These are phyloP conservation scores for Lasiommata megera DNA, from an alignment of 2,888 invertebrate species.

Conservation along the genomic window DNA sequence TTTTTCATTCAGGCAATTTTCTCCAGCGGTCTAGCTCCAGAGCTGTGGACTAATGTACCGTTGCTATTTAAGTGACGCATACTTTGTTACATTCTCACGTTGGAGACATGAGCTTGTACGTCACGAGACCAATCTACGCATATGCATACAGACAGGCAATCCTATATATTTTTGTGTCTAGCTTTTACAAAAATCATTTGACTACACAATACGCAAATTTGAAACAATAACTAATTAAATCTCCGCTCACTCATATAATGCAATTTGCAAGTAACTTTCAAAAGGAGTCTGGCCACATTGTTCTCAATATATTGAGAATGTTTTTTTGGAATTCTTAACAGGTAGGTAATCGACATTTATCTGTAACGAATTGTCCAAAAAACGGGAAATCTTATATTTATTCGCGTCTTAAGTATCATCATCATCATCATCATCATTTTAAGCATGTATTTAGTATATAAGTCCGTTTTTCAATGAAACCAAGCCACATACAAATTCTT, in stretches of 20 bases:
- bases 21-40: constrained; percentile 24
- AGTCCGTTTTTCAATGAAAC: too few relatives aligned
- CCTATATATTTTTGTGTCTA: too few relatives aligned
- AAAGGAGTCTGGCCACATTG: constrained; percentile 25
- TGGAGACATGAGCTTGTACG: neutral
- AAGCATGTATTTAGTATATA: too few relatives aligned
- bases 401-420: too few relatives aligned
- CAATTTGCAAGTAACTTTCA: constrained; percentile 38
- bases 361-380: too few relatives aligned
- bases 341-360: too few relatives aligned
- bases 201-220: too few relatives aligned
- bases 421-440: too few relatives aligned
- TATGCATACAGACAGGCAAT: too few relatives aligned
- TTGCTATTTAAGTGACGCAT: neutral
- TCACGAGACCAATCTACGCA: neutral
- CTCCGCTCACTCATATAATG: constrained; percentile 29
- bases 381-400: too few relatives aligned
- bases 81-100: neutral
- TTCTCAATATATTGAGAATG: constrained; percentile 31
- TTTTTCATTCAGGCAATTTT: constrained; percentile 36
- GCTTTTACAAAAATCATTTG: too few relatives aligned
- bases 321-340: neutral
- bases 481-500: too few relatives aligned
- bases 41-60: constrained; percentile 33
- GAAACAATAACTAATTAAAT: constrained; percentile 6